These are phyloP conservation scores for Harpalus rufipes DNA, from an alignment of 2,888 invertebrate species.

Conservation along the genomic window DNA sequence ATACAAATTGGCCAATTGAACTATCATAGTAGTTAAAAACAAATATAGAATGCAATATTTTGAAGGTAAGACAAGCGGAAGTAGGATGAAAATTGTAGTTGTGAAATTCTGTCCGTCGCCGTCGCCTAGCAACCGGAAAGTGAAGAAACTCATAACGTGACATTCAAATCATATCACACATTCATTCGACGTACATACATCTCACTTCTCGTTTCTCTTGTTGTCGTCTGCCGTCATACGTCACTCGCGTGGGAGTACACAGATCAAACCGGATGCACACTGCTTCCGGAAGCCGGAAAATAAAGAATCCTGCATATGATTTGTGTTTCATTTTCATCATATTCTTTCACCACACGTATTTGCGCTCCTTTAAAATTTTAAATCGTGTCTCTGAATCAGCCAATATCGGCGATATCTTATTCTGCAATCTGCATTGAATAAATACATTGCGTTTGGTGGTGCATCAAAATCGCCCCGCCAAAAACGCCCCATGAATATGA, in stretches of 20 bases:
- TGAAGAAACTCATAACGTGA: slow-evolving; percentile 47
- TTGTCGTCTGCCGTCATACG: slow-evolving; percentile 22
- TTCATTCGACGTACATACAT: slow-evolving; percentile 41
- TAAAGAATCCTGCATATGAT: slow-evolving; percentile 38
- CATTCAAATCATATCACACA: slow-evolving; percentile 44
- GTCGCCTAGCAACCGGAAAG: slow-evolving; percentile 28
- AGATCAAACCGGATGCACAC: slow-evolving; percentile 45
- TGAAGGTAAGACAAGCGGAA: neutral
- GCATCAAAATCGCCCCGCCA: neutral
- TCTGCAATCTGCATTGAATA: slow-evolving; percentile 1
- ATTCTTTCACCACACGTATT: neutral
- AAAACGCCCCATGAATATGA: too few relatives aligned
- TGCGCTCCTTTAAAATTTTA: neutral
- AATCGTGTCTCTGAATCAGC: slow-evolving; percentile 1
- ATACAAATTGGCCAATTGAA: too few relatives aligned
- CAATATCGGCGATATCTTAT: neutral
- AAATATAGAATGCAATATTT: too few relatives aligned
- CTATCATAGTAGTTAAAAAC: too few relatives aligned
- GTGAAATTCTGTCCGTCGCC: slow-evolving; percentile 1
- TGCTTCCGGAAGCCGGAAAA: slow-evolving; percentile 39
- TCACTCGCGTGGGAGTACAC: slow-evolving; percentile 17
- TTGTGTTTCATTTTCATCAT: slow-evolving; percentile 7
- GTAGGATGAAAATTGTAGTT: neutral
- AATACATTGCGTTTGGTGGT: neutral
- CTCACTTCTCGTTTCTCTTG: slow-evolving; percentile 27